Conservation (phyloP, 2,113 vertebrate genomes). For the Diadophis punctatus region DNA sequence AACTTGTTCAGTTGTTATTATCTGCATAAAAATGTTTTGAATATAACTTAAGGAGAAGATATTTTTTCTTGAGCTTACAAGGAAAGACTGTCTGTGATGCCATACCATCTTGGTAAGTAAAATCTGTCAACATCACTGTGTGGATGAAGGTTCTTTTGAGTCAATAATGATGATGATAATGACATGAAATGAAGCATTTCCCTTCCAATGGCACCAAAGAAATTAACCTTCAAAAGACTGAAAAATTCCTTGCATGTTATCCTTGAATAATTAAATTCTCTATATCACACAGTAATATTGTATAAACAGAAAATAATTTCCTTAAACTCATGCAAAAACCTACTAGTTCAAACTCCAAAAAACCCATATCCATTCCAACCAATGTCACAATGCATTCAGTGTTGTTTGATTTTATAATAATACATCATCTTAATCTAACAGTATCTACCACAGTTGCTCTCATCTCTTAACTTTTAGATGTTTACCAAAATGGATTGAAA, state of each 20-base stretch:
- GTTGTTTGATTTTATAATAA: slow-evolving; percentile 8
- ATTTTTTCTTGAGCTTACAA: neutral
- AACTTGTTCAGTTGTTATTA: neutral
- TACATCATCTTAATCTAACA: fast-evolving
- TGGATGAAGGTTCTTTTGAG: neutral
- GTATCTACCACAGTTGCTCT: neutral
- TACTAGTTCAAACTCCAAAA: slow-evolving; percentile 9
- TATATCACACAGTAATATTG: slow-evolving; percentile 47
- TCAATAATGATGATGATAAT: neutral
- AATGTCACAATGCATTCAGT: neutral
- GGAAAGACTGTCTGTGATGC: neutral
- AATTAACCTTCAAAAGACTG: slow-evolving; percentile 43
- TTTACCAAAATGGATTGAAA: neutral
- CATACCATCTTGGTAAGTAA: neutral
- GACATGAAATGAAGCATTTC: slow-evolving; percentile 41
- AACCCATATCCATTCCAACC: slow-evolving; percentile 12
- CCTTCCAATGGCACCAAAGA: slow-evolving; percentile 40
- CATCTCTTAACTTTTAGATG: neutral
- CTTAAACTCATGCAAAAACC: slow-evolving; percentile 31
- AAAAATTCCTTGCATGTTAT: neutral
- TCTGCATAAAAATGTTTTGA: neutral
- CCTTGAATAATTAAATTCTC: slow-evolving; percentile 50
- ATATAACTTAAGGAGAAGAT: neutral
- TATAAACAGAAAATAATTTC: slow-evolving; percentile 33
- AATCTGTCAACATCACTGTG: neutral